These are phyloP conservation scores for Schizopygopsis pylzovi DNA, from an alignment of 2,797 vertebrate genomes.

Conservation along the genomic window DNA sequence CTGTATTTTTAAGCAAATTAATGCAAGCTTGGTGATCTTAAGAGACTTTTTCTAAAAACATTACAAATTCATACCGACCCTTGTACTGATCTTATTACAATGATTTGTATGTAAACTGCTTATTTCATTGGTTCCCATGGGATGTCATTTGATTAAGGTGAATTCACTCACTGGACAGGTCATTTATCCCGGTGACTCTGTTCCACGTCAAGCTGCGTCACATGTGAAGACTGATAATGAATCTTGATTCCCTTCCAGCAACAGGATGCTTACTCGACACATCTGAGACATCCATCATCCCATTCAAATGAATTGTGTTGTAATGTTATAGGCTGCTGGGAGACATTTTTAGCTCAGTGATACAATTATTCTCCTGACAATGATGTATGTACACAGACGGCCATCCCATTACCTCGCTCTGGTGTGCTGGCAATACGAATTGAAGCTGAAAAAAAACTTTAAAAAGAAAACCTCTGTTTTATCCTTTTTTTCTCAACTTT, in stretches of 20 bases:
- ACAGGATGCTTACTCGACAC: constrained; percentile 59
- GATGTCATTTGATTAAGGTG: constrained; percentile 21
- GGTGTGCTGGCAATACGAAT: not conserved
- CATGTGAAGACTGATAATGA: constrained; percentile 67
- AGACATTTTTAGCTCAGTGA: constrained; percentile 46
- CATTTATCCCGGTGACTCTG: constrained; percentile 6
- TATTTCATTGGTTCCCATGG: constrained; percentile 7
- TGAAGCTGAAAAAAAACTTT: not conserved
- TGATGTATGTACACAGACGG: constrained; percentile 49
- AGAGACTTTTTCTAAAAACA: not conserved
- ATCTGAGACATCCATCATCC: constrained; percentile 68
- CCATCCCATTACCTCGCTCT: constrained; percentile 34
- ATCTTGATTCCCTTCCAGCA: constrained; percentile 64
- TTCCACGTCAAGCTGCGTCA: constrained; percentile 20
- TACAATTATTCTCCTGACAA: constrained; percentile 29
- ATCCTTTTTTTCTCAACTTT: not conserved
- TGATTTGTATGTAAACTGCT: not conserved
- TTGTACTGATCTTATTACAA: not conserved
- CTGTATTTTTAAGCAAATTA: not conserved
- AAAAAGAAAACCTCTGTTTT: not conserved
- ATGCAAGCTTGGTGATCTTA: not conserved
- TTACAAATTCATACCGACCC: not conserved
- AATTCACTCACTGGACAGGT: constrained; percentile 12
- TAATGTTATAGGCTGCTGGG: constrained; percentile 58
- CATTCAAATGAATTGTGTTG: constrained; percentile 58